Evolutionary conservation across 2,888 invertebrate genomes (phyloP).

Genomic region (Drosophila meridiana): DNA sequence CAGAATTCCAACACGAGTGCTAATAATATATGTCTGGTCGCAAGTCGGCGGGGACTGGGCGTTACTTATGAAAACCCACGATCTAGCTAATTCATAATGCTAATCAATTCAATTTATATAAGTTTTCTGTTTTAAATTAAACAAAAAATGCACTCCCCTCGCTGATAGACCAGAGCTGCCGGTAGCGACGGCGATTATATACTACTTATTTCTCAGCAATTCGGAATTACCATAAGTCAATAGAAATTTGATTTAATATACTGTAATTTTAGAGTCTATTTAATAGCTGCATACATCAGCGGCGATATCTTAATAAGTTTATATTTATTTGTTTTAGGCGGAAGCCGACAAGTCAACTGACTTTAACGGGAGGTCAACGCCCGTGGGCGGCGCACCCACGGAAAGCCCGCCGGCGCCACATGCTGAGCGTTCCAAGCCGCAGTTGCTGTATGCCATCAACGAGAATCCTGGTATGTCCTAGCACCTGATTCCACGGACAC

Average conservation of each 20-base stretch:
- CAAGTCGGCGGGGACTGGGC: constrained; percentile 7
- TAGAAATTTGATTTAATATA: constrained; percentile 44
- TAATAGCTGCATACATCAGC: constrained; percentile 22
- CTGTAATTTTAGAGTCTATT: constrained; percentile 26
- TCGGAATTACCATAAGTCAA: constrained; percentile 64
- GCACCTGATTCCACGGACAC: neutral
- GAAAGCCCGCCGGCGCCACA: neutral
- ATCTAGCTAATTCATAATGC: constrained; percentile 40
- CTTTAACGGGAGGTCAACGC: constrained; percentile 8
- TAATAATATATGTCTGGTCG: constrained; percentile 34
- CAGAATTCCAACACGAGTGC: constrained; percentile 54
- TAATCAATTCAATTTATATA: constrained; percentile 53
- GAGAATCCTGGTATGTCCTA: constrained; percentile 87
- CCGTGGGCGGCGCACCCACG: constrained; percentile 25
- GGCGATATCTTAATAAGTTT: constrained; percentile 18
- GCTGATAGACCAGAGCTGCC: neutral
- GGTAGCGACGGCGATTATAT: constrained; percentile 2
- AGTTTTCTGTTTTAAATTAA: constrained; percentile 27
- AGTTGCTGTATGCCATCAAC: constrained; percentile 89
- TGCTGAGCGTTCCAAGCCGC: constrained; percentile 77
- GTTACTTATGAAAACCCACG: constrained; percentile 16
- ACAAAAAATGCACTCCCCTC: constrained; percentile 21
- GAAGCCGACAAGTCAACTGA: constrained; percentile 44
- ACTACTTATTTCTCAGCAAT: constrained; percentile 8
- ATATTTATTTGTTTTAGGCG: constrained; percentile 27